A percentile compares a stretch with the other conserved stretches of the same genome.
These are phyloP conservation scores for Phyllotreta striolata DNA, from an alignment of 2,888 invertebrate species.

Conservation along the genomic window DNA sequence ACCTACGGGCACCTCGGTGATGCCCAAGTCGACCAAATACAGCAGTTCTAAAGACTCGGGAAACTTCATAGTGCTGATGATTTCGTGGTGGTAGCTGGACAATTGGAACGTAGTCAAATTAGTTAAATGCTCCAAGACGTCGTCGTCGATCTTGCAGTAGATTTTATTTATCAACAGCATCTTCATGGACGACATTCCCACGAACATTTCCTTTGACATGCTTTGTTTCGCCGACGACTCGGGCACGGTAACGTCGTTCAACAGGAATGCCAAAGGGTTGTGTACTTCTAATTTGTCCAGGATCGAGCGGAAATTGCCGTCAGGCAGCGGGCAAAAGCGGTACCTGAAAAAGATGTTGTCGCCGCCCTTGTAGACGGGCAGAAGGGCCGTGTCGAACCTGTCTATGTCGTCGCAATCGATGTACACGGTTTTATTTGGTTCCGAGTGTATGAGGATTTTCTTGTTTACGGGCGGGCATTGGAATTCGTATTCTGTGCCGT, in stretches of 20 bases:
- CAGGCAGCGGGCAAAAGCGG: constrained; percentile 66
- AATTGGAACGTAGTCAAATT: constrained; percentile 42
- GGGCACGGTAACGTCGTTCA: constrained; percentile 18
- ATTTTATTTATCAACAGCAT: constrained; percentile 10
- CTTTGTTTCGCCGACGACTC: constrained; percentile 5
- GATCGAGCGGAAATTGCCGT: constrained; percentile 61
- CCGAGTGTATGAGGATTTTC: constrained; percentile 36
- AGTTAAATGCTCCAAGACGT: constrained; percentile 43
- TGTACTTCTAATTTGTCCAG: constrained; percentile 60
- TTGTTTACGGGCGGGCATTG: constrained; percentile 40
- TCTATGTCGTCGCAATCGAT: constrained; percentile 40
- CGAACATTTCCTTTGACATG: constrained; percentile 59
- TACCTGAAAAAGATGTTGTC: constrained; percentile 63
- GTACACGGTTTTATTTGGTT: constrained; percentile 33
- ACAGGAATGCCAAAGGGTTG: constrained; percentile 4
- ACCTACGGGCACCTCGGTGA: constrained; percentile 68
- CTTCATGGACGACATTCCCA: constrained; percentile 8
- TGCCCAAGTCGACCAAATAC: constrained; percentile 73
- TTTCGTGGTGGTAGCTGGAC: constrained; percentile 36
- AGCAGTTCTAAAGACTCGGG: constrained; percentile 70
- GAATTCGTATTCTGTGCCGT: constrained; percentile 42
- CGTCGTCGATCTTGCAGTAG: constrained; percentile 25
- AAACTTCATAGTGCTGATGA: constrained; percentile 69
- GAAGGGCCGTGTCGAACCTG: constrained; percentile 58
- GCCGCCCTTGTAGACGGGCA: constrained; percentile 63